Evolutionary conservation across 2,797 vertebrate species (phyloP).

Genomic region (Iguana delicatissima): DNA sequence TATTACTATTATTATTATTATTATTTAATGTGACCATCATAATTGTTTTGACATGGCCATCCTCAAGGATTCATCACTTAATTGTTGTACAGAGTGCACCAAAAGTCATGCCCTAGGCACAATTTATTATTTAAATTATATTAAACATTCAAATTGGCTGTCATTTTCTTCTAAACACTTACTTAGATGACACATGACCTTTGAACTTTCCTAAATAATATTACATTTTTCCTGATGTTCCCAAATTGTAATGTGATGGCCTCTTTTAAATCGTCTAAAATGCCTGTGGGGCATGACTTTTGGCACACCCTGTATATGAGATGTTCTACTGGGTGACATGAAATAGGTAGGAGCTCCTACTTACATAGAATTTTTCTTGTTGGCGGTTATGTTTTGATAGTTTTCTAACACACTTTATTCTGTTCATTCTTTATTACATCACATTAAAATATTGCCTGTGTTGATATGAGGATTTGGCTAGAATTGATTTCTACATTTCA

Average conservation of each 20-base stretch:
- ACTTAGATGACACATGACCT: no score
- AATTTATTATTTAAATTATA: no score
- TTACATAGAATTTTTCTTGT: neutral
- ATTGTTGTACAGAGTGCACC: neutral
- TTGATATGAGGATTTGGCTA: neutral
- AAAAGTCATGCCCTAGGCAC: no score
- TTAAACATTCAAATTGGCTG: no score
- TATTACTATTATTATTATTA: no score
- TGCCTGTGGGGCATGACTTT: no score
- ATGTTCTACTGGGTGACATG: neutral
- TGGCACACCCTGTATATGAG: neutral
- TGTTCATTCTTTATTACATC: neutral
- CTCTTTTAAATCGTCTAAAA: no score
- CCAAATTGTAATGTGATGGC: no score
- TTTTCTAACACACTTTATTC: neutral
- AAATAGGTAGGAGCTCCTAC: neutral
- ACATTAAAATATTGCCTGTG: neutral
- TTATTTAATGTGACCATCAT: neutral
- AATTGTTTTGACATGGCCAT: neutral
- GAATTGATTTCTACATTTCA: neutral
- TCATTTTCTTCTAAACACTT: no score
- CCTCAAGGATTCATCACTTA: neutral
- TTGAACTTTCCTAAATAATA: no score
- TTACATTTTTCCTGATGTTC: no score
- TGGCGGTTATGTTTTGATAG: neutral